A percentile compares a stretch with the other conserved stretches of the same genome.
Evolutionary conservation across 2,797 vertebrate genomes (phyloP).

Genomic region (Ceyx erithaca): DNA sequence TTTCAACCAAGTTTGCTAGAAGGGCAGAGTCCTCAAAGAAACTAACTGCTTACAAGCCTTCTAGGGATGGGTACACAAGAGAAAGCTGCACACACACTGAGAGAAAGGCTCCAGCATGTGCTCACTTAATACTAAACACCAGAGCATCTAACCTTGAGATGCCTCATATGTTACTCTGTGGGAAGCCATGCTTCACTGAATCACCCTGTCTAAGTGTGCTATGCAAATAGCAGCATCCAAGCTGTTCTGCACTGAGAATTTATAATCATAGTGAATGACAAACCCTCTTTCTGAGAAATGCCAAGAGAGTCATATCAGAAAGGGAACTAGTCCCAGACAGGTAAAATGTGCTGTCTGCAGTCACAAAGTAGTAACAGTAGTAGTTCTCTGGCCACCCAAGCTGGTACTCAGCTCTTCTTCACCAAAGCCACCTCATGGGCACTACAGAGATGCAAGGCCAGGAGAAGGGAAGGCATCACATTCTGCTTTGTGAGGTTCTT

Average conservation of each 20-base stretch:
- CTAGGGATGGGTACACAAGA: background rate
- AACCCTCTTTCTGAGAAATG: background rate
- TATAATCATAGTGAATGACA: background rate
- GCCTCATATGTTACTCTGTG: background rate
- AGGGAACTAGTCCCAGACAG: background rate
- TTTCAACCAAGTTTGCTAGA: constrained; percentile 29
- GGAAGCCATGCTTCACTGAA: background rate
- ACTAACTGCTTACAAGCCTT: background rate
- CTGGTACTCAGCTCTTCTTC: background rate
- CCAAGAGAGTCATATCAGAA: background rate
- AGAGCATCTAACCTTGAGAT: constrained; percentile 16
- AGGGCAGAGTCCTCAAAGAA: constrained; percentile 10
- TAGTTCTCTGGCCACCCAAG: background rate
- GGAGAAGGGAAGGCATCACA: background rate
- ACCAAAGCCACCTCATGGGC: background rate
- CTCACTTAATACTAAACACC: background rate
- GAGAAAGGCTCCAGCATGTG: background rate
- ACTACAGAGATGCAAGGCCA: background rate
- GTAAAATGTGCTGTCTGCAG: background rate
- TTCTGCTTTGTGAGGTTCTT: background rate
- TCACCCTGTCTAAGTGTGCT: rapidly evolving
- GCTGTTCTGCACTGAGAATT: background rate
- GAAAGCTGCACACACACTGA: background rate
- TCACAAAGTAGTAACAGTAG: background rate
- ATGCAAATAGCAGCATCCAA: background rate